A percentile compares a stretch with the other conserved stretches of the same genome.
Evolutionary conservation across 2,797 vertebrate species (phyloP).

Genomic region (Erithacus rubecula): DNA sequence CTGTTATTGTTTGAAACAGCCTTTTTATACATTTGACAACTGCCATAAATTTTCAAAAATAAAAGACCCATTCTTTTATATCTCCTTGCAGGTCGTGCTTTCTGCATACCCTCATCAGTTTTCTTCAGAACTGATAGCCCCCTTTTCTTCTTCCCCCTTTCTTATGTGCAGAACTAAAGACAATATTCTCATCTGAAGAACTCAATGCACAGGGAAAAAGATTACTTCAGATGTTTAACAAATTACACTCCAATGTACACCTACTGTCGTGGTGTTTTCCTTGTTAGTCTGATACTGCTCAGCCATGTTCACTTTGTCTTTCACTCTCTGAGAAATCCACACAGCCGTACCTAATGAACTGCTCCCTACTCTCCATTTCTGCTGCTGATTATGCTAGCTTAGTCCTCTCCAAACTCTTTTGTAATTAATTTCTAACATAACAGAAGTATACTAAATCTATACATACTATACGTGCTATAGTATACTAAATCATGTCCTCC

Average conservation of each 20-base stretch:
- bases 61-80: neutral
- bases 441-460: neutral
- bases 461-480: too few relatives aligned
- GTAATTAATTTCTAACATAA: neutral
- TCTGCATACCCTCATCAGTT: neutral
- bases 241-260: neutral
- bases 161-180: neutral
- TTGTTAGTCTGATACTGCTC: neutral
- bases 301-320: neutral
- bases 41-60: neutral
- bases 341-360: neutral
- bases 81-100: neutral
- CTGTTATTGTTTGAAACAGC: neutral
- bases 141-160: too few relatives aligned
- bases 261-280: neutral
- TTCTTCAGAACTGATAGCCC: neutral
- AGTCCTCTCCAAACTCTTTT: neutral
- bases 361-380: neutral
- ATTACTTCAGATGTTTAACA: neutral
- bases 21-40: neutral
- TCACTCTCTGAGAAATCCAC: neutral
- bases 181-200: neutral
- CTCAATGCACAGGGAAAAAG: neutral
- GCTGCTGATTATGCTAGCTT: neutral
- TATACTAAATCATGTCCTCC: neutral